Base-by-base conservation (phyloP, 2,113 vertebrate species). In the Antechinus stuartii region DNA sequence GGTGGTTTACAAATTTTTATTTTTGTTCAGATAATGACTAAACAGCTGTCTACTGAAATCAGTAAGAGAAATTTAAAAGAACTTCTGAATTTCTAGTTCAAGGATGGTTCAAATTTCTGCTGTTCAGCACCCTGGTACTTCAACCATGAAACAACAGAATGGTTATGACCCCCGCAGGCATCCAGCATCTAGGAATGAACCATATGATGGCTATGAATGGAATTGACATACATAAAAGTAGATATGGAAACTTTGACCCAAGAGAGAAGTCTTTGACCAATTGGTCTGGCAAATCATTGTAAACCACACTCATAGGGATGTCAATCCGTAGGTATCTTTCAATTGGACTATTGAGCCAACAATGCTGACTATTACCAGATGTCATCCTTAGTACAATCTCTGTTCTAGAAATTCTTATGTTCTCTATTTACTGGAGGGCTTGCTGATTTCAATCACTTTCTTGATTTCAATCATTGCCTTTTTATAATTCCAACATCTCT, bases 231-330 rank as follows among this genome's bases (percentile, higher is more conserved):
- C 50, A 52, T 52, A 52, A 52, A 55, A 55, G 30, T 90, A 52
- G n/a, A 56, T 57, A 50, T 61, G 49, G 49, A 16, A 11, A 35
- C 84, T 30, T 94, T 30, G 25, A 8, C 49, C n/a, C 23, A 47
- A 54, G 93, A 52, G 91, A 97, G 92, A 94, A 52, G 19, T 0
- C 0, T 53, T 94, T 94, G 92, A 53, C 23, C 54, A 94, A 52
- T 89, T 27, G 30, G 25, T 91, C 53, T 55, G 1, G 11, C 19
- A 25, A 68, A 54, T 55, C 23, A 22, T 1, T 53, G 91, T 95
- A 91, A 96, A 93, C 93, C 54, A 90, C 19, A 89, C 50, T 95
- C 47, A 90, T 42, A 96, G n/a, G 57, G 27, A 90, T 90, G 35
- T 23, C 35, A 84, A 42, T 42, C 35, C n/a, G 7, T n/a, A n/a